Base-by-base conservation (phyloP, 2,888 invertebrate species). In the Polymixis lichenea region DNA sequence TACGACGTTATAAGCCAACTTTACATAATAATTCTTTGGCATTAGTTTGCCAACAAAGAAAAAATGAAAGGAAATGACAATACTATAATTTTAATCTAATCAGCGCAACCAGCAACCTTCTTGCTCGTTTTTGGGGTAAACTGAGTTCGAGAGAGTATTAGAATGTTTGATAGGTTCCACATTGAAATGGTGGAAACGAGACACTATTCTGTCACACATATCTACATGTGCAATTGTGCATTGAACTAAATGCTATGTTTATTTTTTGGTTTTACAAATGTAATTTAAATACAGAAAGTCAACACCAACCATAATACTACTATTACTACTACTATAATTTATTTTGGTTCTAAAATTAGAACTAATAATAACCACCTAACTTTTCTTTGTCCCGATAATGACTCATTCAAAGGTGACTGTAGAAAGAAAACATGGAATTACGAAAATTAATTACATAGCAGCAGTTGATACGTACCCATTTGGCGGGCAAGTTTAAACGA, bases 401-500 rank as follows among this genome's bases (percentile, higher is more conserved):
- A 77, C 75, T 87, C 75, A 87, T 83, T 86, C 71, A 76, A 46
- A 73, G 61, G 53, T 75, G 69, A 78, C 22, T 80, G 28, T 73
- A 70, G 76, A 78, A 86, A 86, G 86, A 85, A 86, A 82, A 85
- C 77, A 87, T 84, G 70, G 80, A 89, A 88, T 88, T 89, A 89
- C 87, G 80, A 86, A 86, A 68, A 78, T 89, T 91, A 92, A 92
- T 92, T 92, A 92, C 86, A 88, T 84, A 84, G 84, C 69, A 53
- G 74, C 75, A 78, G 77, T 83, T 81, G 80, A 80, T 86, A 84
- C 84, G 82, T 87, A 89, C 85, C 89, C 90, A 89, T 90, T 91
- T 90, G 87, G 84, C 84, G 79, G 88, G 90, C 79, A 90, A 90
- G 88, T 90, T 91, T 90, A 90, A 92, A 87, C 89, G 89, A 87